Conservation (phyloP, 2,797 vertebrate species). For the Aythya fuligula region DNA sequence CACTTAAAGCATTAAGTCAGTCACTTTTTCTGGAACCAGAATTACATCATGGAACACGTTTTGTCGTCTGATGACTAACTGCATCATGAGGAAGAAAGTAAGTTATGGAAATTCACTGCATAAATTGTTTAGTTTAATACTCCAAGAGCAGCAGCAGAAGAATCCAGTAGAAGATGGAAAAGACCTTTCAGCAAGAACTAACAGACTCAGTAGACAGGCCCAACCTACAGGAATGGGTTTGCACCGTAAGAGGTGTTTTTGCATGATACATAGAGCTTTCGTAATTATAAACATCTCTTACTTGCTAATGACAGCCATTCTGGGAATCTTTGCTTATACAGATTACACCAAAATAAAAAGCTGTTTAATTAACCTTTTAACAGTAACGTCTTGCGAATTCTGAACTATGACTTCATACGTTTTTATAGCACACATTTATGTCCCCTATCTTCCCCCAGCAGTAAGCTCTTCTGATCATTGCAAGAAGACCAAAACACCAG, state of each 20-base stretch:
- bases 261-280: accelerated
- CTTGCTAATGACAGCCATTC: background rate
- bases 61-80: background rate
- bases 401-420: background rate
- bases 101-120: background rate
- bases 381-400: background rate
- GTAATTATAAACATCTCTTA: background rate
- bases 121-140: background rate
- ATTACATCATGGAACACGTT: background rate
- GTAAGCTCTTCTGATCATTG: background rate
- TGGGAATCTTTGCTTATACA: background rate
- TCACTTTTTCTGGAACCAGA: background rate
- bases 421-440: background rate
- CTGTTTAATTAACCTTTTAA: background rate
- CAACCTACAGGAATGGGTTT: background rate
- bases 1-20: background rate
- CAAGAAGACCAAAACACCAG: background rate
- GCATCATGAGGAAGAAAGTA: background rate
- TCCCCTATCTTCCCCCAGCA: background rate
- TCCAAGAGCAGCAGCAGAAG: background rate
- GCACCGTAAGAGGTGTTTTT: accelerated
- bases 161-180: background rate
- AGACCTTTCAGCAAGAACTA: background rate
- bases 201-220: background rate
- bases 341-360: background rate